Base-by-base conservation (phyloP, 1,140 invertebrate genomes). In the Heliothis subflexa region DNA sequence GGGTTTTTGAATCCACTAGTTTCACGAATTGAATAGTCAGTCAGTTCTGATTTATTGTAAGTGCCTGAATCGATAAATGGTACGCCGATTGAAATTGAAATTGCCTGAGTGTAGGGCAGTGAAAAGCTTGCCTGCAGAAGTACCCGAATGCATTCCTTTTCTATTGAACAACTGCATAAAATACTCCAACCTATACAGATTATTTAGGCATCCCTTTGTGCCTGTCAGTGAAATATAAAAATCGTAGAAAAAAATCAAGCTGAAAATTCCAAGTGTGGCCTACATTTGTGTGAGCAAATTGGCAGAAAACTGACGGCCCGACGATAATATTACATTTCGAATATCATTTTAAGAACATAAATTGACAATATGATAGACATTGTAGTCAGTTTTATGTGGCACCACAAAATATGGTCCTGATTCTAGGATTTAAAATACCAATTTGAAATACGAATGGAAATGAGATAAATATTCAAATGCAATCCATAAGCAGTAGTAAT, bases 21-120 rank as follows among this genome's bases (percentile, higher is more conserved):
- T 55, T 40, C 50, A 71, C n/a, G 50, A 40, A 54, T 55, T 55
- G 68, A 54, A n/a, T 47, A 55, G 45, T 55, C 68, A 50, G 11
- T 40, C 28, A 40, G 68, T 11, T 70, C 21, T 70, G 50, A 40
- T 55, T 71, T 3, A 28, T 14, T 25, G 66, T 71, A 71, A 55
- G 25, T 40, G 50, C 50, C n/a, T 10, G 50, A 71, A 71, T 40
- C 50, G 68, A 71, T 71, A 71, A 71, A 71, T 71, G 50, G 50
- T 55, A 71, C 68, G 50, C 28, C 28, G 28, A 71, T 71, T 71
- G 68, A 55, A 40, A 71, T 71, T 28, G 50, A 71, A 71, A 71
- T 71, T 71, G 68, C 68, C 55, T 71, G 50, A 71, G 50, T 33
- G 61, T 55, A 71, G 68, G 52, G 50, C 50, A 71, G n/a, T 49